A percentile compares a stretch with the other conserved stretches of the same genome.
These are phyloP conservation scores for Tethya wilhelma DNA, from an alignment of 37 sponge, comb jelly and placozoan genomes.

Conservation along the genomic window DNA sequence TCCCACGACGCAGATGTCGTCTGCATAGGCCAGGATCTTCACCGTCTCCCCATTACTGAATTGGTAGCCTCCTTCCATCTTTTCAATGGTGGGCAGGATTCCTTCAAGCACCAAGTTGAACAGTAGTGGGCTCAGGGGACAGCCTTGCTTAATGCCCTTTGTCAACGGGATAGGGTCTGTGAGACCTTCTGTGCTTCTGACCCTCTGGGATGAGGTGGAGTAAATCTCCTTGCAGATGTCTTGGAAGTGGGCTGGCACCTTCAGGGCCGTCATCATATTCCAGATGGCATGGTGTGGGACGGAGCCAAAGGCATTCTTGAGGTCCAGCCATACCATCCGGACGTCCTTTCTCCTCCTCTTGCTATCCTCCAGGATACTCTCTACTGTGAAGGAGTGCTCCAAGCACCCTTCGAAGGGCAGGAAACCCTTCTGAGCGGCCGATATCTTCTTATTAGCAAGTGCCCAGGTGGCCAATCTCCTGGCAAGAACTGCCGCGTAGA, in stretches of 20 bases:
- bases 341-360: conserved; percentile 27
- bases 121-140: conserved; percentile 32
- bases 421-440: too few relatives aligned
- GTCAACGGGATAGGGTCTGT: conserved; percentile 1
- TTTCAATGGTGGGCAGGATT: conserved; percentile 1
- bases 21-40: not conserved
- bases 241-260: not conserved
- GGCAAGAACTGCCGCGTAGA: conserved; percentile 40
- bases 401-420: conserved; percentile 52
- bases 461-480: conserved; percentile 45
- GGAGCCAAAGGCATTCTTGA: conserved; percentile 39
- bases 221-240: conserved; percentile 36
- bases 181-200: not conserved
- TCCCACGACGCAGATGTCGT: conserved; percentile 12
- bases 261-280: conserved; percentile 13
- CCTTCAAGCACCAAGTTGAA: conserved; percentile 34
- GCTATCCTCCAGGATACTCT: conserved; percentile 19
- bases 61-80: not conserved
- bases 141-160: conserved; percentile 18
- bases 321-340: conserved; percentile 42
- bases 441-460: not conserved
- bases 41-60: not conserved
- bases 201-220: not conserved
- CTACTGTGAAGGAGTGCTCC: conserved; percentile 44
- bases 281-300: conserved; percentile 26